Evolutionary conservation across 2,888 invertebrate species (phyloP).

Genomic region (Cremastobaeus sp.): DNA sequence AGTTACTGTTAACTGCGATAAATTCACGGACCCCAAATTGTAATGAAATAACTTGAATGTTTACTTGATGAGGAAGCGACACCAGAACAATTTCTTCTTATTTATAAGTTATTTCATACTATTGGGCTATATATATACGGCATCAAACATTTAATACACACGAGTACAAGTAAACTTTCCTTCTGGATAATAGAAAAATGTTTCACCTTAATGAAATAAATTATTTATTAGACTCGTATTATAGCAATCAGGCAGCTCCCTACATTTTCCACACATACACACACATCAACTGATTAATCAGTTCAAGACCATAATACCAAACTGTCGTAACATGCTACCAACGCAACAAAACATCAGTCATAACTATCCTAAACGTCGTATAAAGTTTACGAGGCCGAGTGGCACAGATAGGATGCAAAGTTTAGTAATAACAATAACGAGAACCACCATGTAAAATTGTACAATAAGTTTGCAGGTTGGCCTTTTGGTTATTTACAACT

Average conservation of each 20-base stretch:
- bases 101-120: too few relatives aligned
- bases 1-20: too few relatives aligned
- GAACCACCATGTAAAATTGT: not conserved
- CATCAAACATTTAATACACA: too few relatives aligned
- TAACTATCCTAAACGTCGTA: slow-evolving; percentile 15
- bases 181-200: slow-evolving; percentile 10
- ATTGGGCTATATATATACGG: too few relatives aligned
- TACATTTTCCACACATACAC: slow-evolving; percentile 4
- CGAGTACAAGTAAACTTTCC: slow-evolving; percentile 22
- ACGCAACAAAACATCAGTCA: slow-evolving; percentile 37
- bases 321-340: slow-evolving; percentile 22
- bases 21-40: too few relatives aligned
- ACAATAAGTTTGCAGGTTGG: not conserved
- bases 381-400: slow-evolving; percentile 39
- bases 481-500: too few relatives aligned
- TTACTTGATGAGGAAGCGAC: too few relatives aligned
- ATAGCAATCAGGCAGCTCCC: slow-evolving; percentile 17
- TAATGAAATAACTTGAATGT: too few relatives aligned
- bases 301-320: not conserved
- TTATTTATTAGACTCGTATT: slow-evolving; percentile 35
- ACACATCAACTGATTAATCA: slow-evolving; percentile 38
- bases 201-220: slow-evolving; percentile 39
- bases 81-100: too few relatives aligned
- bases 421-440: slow-evolving; percentile 17
- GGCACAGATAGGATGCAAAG: slow-evolving; percentile 30